phyloP scores from a whole-genome alignment of 2,888 invertebrate species.

The Hyalella azteca region DNA sequence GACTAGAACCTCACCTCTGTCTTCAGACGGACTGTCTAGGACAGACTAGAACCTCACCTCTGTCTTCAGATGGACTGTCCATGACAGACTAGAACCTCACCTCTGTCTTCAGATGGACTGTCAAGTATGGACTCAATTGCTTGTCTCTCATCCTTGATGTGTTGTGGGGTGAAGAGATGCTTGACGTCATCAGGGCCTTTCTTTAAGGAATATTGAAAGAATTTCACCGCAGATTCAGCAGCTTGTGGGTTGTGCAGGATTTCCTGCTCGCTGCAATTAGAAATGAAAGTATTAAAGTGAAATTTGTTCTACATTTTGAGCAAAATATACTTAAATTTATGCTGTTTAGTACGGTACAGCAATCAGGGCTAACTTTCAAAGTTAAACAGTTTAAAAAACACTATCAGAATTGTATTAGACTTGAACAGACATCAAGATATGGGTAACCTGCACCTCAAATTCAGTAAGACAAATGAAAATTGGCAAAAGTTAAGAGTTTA shows the following conservation, averaged over 20 bases:
- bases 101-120: conserved; percentile 25
- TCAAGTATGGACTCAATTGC: conserved; percentile 51
- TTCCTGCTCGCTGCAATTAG: conserved; percentile 70
- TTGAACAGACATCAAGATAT: no score
- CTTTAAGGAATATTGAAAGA: conserved; percentile 85
- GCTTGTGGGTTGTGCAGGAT: conserved; percentile 89
- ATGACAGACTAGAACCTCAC: conserved; percentile 37
- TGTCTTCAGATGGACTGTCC: conserved; percentile 40
- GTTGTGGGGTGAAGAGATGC: conserved; percentile 41
- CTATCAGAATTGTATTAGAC: no score
- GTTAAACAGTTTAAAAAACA: no score
- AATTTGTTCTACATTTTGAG: neutral
- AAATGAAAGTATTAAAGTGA: neutral
- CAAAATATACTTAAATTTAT: neutral
- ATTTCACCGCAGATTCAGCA: conserved; percentile 87
- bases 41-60: conserved; percentile 22
- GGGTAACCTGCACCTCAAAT: no score
- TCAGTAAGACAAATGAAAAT: no score
- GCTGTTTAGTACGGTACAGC: no score
- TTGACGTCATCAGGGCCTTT: conserved; percentile 43
- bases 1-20: neutral
- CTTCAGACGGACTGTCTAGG: conserved; percentile 41
- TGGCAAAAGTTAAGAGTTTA: no score
- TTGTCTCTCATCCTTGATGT: conserved; percentile 44
- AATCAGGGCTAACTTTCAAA: no score